Base-by-base conservation (phyloP, 2,797 vertebrate genomes). In the Balearica regulorum region DNA sequence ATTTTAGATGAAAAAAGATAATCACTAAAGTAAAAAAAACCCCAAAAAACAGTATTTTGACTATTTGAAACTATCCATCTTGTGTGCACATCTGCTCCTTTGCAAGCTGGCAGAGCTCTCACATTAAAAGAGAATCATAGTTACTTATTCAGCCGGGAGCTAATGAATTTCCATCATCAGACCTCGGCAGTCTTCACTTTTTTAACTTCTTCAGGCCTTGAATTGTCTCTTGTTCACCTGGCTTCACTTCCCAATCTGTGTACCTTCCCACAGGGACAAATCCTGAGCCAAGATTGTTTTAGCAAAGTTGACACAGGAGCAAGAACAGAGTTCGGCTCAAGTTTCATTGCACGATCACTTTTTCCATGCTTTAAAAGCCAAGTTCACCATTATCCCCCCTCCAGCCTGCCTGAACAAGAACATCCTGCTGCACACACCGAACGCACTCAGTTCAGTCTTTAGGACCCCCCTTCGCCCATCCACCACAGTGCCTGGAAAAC, bases 21-120 rank as follows among this genome's bases (percentile, higher is more conserved):
- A 96, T 91, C 92, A 61, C 83, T 37, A 44, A 73, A 53, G 62
- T 41, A 6, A 4, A 1, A 18, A 39, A 3, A 58, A 83, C 2
- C 26, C 49, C 49, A 51, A 53, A 51, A 53, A 16, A 9, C 51
- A 53, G 89, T 95, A 89, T 92, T 95, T 95, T 95, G 94, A 86
- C 87, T 91, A 43, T 91, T 89, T 91, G 91, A 68, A 87, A 83
- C 78, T 44, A 68, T 92, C 91, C 92, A 93, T 96, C 95, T 95
- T 96, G 92, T 68, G 89, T 57, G 82, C 94, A 94, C 95, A 96
- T 93, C 94, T 97, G 94, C 89, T 96, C 82, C 95, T 92, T 64
- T 70, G 78, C 89, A 61, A 83, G 89, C 89, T 90, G 86, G 81
- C 92, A 96, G 70, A 51, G 81, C 75, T 84, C 44, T 76, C 7